phyloP scores from a whole-genome alignment of 1,140 invertebrate genomes.

The Cephus cinctus region DNA sequence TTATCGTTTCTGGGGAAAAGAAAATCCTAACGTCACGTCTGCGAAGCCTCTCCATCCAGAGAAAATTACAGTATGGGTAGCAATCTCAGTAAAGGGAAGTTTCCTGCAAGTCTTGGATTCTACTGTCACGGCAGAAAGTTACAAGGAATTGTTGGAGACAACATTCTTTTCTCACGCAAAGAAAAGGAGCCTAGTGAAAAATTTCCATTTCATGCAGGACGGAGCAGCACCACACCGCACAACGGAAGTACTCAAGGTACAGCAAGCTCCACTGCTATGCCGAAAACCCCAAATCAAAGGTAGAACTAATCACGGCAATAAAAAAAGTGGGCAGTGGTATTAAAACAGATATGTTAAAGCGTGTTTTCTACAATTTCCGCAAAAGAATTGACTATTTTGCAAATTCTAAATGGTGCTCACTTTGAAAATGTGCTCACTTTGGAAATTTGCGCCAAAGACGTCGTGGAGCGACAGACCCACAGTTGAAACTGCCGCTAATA shows the following conservation, averaged over 20 bases:
- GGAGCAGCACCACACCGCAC: background rate
- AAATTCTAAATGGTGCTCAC: background rate
- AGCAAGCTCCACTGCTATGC: background rate
- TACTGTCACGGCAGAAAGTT: background rate
- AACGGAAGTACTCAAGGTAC: background rate
- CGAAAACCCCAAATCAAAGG: background rate
- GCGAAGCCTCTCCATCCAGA: conserved; percentile 35
- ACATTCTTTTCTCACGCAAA: conserved; percentile 4
- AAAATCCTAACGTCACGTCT: conserved; percentile 23
- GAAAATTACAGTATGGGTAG: conserved; percentile 36
- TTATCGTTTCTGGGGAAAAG: conserved; percentile 19
- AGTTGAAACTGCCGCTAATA: too few relatives aligned
- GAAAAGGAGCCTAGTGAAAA: background rate
- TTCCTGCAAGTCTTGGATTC: background rate
- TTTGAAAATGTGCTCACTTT: conserved; percentile 9
- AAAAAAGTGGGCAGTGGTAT: background rate
- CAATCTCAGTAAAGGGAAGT: conserved; percentile 13
- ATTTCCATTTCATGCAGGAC: conserved; percentile 5
- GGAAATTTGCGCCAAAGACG: too few relatives aligned
- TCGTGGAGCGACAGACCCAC: too few relatives aligned
- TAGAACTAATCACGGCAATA: background rate
- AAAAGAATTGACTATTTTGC: background rate
- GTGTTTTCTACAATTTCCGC: background rate
- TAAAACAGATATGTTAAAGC: background rate
- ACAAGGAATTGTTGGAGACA: background rate